These are phyloP conservation scores for Ectemnius lituratus DNA, from an alignment of 2,888 invertebrate genomes.

Conservation along the genomic window DNA sequence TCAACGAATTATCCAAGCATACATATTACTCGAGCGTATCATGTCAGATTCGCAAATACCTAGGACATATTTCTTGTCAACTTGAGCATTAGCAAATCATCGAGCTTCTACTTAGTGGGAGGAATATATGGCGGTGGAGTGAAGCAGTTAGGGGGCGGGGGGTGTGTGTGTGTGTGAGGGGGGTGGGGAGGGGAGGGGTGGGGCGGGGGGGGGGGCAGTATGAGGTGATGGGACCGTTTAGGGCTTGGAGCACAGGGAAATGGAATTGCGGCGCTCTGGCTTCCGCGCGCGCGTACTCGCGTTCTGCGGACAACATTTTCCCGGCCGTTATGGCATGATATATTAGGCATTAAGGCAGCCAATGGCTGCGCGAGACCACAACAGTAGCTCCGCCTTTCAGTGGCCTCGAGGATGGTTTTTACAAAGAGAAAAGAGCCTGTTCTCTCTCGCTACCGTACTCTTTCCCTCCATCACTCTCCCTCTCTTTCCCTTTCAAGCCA, in stretches of 20 bases:
- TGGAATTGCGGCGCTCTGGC: slow-evolving; percentile 9
- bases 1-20: too few relatives aligned
- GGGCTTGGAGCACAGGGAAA: slow-evolving; percentile 3
- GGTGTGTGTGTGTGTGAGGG: too few relatives aligned
- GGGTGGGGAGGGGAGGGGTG: neutral
- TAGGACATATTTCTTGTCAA: too few relatives aligned
- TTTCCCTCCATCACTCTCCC: slow-evolving; percentile 1
- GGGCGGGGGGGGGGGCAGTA: neutral
- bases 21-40: too few relatives aligned
- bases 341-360: slow-evolving; percentile 65
- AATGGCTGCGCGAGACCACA: slow-evolving; percentile 53
- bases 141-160: neutral
- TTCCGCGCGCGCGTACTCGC: neutral
- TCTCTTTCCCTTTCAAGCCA: neutral
- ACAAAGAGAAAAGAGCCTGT: slow-evolving; percentile 60
- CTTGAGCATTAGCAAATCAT: neutral
- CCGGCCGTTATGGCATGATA: slow-evolving; percentile 59
- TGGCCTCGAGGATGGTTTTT: slow-evolving; percentile 58
- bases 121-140: neutral
- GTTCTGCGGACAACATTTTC: slow-evolving; percentile 47
- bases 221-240: neutral
- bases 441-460: slow-evolving; percentile 18
- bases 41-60: too few relatives aligned
- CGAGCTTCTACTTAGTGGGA: too few relatives aligned
- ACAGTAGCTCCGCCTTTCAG: slow-evolving; percentile 65